These are phyloP conservation scores for Rhagologus leucostigma DNA, from an alignment of 2,113 vertebrate species.

Conservation along the genomic window DNA sequence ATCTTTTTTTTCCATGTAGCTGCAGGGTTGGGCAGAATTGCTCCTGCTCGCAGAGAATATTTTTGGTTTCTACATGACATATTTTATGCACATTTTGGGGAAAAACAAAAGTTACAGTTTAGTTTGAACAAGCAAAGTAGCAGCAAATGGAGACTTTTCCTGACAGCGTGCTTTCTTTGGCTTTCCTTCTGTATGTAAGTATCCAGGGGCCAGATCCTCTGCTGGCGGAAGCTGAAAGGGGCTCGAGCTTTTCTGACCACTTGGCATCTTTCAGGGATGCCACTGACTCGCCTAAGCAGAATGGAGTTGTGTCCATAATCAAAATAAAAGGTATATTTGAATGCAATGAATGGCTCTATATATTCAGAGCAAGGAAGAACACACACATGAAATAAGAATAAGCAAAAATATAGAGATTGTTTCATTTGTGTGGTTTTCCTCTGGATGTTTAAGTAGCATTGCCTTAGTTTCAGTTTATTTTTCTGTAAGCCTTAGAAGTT, in stretches of 20 bases:
- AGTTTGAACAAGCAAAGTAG: neutral
- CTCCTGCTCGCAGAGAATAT: neutral
- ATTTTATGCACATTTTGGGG: neutral
- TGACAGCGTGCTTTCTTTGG: neutral
- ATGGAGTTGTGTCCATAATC: neutral
- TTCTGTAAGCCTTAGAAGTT: conserved; percentile 6
- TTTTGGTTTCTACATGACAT: neutral
- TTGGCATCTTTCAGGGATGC: neutral
- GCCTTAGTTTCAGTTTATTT: conserved; percentile 26
- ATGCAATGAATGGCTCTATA: neutral
- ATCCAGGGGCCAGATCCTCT: neutral
- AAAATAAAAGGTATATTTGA: neutral
- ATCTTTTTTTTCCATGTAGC: neutral
- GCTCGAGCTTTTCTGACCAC: neutral
- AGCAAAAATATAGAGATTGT: neutral
- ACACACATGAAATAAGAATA: neutral
- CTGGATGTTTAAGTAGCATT: conserved; percentile 3
- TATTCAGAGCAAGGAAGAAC: conserved; percentile 9
- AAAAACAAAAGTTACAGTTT: neutral
- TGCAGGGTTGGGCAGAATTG: neutral
- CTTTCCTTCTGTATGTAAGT: neutral
- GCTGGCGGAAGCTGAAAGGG: neutral
- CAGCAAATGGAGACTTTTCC: neutral
- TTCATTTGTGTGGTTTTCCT: conserved; percentile 8
- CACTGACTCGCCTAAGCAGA: neutral